Evolutionary conservation across 2,797 vertebrate species (phyloP).

Genomic region (Tinamus major): DNA sequence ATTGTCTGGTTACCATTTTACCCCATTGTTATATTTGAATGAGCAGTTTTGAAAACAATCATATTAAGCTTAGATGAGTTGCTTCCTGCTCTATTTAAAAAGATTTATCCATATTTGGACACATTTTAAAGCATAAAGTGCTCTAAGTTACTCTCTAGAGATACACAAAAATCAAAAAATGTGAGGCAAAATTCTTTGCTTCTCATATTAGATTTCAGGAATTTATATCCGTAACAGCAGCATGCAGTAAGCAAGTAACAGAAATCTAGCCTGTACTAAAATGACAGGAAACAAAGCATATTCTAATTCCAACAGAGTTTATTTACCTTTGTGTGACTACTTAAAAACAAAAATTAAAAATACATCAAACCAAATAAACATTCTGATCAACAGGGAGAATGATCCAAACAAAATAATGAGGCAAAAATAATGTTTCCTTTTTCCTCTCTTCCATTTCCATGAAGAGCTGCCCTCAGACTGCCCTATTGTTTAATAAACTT

Average conservation of each 20-base stretch:
- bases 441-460: not conserved
- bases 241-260: not conserved
- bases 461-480: not conserved
- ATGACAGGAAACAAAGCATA: not conserved
- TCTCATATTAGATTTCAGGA: not conserved
- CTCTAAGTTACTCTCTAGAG: not conserved
- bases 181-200: not conserved
- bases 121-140: not conserved
- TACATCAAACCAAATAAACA: not conserved
- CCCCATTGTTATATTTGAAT: not conserved
- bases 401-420: not conserved
- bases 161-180: not conserved
- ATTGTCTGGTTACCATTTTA: not conserved
- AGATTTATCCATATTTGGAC: not conserved
- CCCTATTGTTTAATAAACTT: not conserved
- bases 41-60: not conserved
- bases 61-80: not conserved
- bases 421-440: not conserved
- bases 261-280: not conserved
- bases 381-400: not conserved
- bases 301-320: not conserved
- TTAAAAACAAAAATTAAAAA: not conserved
- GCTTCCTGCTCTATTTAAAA: not conserved
- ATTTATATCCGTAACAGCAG: not conserved
- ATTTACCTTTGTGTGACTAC: not conserved